Evolutionary conservation across 2,888 invertebrate genomes (phyloP), one percentile per base, ranked within the genome.

Genomic region (Priocnemis perturbator): DNA sequence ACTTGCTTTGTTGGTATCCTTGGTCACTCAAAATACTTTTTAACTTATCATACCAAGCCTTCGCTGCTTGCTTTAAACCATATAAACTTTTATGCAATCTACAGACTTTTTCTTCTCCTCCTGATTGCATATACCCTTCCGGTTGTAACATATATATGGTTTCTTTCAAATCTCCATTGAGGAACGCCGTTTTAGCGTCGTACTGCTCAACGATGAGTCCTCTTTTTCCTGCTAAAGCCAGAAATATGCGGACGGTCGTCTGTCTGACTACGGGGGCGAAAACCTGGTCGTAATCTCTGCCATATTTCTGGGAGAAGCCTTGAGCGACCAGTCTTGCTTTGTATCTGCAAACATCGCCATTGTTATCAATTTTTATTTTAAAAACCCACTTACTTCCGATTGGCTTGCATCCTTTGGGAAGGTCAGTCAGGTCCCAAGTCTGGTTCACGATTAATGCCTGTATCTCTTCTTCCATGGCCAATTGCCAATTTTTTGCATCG

Each of bases 291-390:
- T 44, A 59, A 5, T 64, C 58, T 0, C 37, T 9, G 1, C 64
- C 58, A 0, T 30, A 21, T 15, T 58, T 23, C 4, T 64, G 64
- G 5, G 44, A 5, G 7, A 21, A 64, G 2, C 64, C 59, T 0
- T 59, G 52, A 1, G 64, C 52, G 2, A 64, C 64, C 0, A 64
- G 15, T 1, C 59, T 58, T 17, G 64, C 58, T 2, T 64, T 64
- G 7, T 52, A 15, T 3, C 37, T 52, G 0, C n/a, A 5, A 0
- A 53, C 37, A 0, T 19, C 15, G n/a, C 37, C 53, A 20, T 53
- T 14, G 7, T 15, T 21, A 44, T 62, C 53, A 2, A 20, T 53
- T n/a, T 62, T 61, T 2, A 37, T 30, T 3, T 37, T 61, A 14
- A 26, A 61, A 1, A 61, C 2, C 37, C 61, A 61, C 19, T 37